Evolutionary conservation across 2,797 vertebrate species (phyloP), one percentile per base, ranked within the genome.

Genomic region (Tenualosa thibaudeaui): DNA sequence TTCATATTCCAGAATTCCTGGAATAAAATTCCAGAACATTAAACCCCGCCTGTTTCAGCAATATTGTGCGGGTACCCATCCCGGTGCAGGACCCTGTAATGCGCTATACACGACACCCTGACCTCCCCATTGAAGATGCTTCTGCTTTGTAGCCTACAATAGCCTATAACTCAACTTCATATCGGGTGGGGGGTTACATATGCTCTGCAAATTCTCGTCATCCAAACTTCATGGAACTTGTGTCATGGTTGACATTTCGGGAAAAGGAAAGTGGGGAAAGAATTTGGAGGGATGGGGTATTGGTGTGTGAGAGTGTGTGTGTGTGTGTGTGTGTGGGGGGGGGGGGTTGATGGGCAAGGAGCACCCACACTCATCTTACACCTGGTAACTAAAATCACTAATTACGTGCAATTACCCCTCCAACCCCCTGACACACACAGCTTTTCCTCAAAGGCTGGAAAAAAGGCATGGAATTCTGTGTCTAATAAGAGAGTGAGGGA

Each of bases 311-410:
- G 31, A 0, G 31, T 31, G 31, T 0, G 31, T 31, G 31, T 0
- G 31, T 31, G 31, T 31, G 31, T 31, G 31, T 31, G 31, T 31
- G 31, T 31, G 31, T 31, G 17, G 51, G 15, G 8, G 22, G 81
- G 43, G 15, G 65, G 82, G 85, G 75, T 50, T 24, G 54, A 31
- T 53, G 53, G 54, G 37, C 90, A 43, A 75, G 68, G 68, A 75
- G 68, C 37, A 17, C 37, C 93, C 93, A 17, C 68, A 94, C 93
- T 93, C 92, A 84, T 89, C 90, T 81, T 90, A 92, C 96, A 97
- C 96, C 96, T 97, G 96, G 93, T 96, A 95, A 97, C 97, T 97
- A 49, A 96, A 96, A 97, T 96, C 94, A 95, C 95, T 96, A 96
- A 97, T 97, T 94, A 94, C 93, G 93, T 94, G 93, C 96, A 96